A percentile compares a stretch with the other conserved stretches of the same genome.
Conservation (phyloP, 2,113 vertebrate genomes). For the Dipodomys merriami region DNA sequence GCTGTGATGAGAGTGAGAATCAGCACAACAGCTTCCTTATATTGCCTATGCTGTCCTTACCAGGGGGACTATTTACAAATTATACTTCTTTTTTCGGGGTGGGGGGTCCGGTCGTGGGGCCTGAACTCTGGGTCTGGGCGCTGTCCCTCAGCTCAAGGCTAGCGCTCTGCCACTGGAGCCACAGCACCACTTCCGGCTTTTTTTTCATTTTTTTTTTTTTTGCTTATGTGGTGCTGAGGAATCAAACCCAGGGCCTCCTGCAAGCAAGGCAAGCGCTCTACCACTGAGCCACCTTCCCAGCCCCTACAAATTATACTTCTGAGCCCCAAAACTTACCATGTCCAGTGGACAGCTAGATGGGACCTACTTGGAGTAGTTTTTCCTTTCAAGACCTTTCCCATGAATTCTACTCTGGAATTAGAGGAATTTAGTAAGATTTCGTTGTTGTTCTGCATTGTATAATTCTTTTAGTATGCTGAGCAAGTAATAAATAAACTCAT, state of each 20-base stretch:
- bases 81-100: background rate
- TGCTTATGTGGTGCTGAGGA: too few relatives aligned
- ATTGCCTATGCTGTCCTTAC: background rate
- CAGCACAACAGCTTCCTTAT: background rate
- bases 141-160: too few relatives aligned
- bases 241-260: too few relatives aligned
- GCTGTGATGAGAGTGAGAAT: background rate
- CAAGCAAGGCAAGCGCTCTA: too few relatives aligned
- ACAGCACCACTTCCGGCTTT: too few relatives aligned
- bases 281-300: too few relatives aligned
- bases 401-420: conserved; percentile 6
- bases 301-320: background rate
- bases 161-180: too few relatives aligned
- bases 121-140: too few relatives aligned
- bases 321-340: background rate
- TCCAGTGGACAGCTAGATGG: background rate
- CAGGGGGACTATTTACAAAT: conserved; percentile 12
- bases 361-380: background rate
- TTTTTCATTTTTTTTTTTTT: too few relatives aligned
- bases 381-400: background rate
- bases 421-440: background rate
- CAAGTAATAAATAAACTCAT: conserved; percentile 1
- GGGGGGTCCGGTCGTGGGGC: too few relatives aligned
- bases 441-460: background rate
- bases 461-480: conserved; percentile 27